Percentiles rank a stretch among this genome's conserved stretches.
phyloP scores from a whole-genome alignment of 2,888 invertebrate genomes.

The Ophion slaviceki region DNA sequence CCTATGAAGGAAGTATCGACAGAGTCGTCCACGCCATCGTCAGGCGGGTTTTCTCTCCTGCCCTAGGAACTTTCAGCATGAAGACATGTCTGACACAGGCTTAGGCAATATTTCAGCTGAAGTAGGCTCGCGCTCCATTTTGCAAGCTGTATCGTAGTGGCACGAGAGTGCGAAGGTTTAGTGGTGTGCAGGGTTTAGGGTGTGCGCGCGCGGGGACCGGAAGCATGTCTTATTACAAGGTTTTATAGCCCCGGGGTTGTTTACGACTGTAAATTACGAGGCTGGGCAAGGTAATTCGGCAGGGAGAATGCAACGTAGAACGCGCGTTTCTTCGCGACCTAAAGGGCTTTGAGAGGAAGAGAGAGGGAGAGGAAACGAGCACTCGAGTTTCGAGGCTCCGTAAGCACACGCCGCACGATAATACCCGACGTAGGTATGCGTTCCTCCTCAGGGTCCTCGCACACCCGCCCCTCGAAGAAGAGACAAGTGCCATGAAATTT shows the following conservation, averaged over 20 bases:
- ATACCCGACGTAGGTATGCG: conserved; percentile 47
- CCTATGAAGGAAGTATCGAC: no score
- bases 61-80: conserved; percentile 10
- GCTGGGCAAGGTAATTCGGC: conserved; percentile 30
- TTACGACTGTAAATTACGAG: conserved; percentile 71
- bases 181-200: not conserved
- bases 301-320: conserved; percentile 43
- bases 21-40: not conserved
- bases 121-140: conserved; percentile 22
- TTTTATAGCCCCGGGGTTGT: conserved; percentile 70
- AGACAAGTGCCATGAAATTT: conserved; percentile 57
- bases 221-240: conserved; percentile 72
- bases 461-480: not conserved
- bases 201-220: conserved; percentile 37
- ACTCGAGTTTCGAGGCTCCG: conserved; percentile 22
- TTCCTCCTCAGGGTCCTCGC: conserved; percentile 33
- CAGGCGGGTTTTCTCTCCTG: not conserved
- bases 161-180: conserved; percentile 34
- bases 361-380: not conserved
- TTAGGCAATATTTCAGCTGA: not conserved
- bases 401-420: conserved; percentile 43
- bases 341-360: not conserved
- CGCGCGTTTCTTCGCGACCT: conserved; percentile 39
- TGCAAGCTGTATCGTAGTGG: conserved; percentile 21
- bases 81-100: conserved; percentile 17